Conservation (phyloP, 1,140 invertebrate genomes). For the Augochlora pura region DNA sequence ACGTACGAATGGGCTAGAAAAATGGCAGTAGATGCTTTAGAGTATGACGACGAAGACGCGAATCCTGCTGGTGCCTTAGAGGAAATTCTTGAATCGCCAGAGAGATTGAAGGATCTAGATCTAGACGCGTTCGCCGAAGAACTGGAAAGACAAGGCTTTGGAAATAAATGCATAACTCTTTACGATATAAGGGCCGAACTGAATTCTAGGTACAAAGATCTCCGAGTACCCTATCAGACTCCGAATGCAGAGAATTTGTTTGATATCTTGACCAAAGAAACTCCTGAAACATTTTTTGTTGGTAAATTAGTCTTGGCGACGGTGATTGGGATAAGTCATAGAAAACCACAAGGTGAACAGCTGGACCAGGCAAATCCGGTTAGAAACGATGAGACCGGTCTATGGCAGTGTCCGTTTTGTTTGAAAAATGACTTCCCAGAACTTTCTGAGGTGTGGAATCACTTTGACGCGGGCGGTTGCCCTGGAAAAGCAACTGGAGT, state of each 20-base stretch:
- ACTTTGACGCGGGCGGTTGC: constrained; percentile 97
- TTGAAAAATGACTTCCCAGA: constrained; percentile 97
- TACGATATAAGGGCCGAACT: constrained; percentile 98
- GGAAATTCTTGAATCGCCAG: constrained; percentile 97
- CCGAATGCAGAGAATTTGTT: constrained; percentile 94
- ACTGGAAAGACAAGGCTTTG: constrained; percentile 96
- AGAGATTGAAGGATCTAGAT: constrained; percentile 97
- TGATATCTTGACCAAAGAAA: constrained; percentile 97
- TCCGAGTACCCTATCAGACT: constrained; percentile 89
- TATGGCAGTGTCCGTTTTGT: constrained; percentile 99
- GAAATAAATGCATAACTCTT: constrained; percentile 97
- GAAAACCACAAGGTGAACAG: constrained; percentile 95
- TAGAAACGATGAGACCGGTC: constrained; percentile 94
- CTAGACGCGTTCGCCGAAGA: constrained; percentile 99
- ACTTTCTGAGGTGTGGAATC: constrained; percentile 98
- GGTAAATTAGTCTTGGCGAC: constrained; percentile 92
- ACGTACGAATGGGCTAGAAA: constrained; percentile 99
- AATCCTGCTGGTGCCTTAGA: constrained; percentile 98
- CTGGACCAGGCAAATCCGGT: constrained; percentile 97
- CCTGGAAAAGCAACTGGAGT: constrained; percentile 97
- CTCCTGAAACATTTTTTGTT: constrained; percentile 96
- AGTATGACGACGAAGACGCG: constrained; percentile 97
- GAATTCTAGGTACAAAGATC: constrained; percentile 97
- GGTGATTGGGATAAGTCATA: constrained; percentile 89
- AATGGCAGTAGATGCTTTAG: constrained; percentile 99